These are phyloP conservation scores for Agrypnia vestita DNA, from an alignment of 1,140 invertebrate species.

Conservation along the genomic window DNA sequence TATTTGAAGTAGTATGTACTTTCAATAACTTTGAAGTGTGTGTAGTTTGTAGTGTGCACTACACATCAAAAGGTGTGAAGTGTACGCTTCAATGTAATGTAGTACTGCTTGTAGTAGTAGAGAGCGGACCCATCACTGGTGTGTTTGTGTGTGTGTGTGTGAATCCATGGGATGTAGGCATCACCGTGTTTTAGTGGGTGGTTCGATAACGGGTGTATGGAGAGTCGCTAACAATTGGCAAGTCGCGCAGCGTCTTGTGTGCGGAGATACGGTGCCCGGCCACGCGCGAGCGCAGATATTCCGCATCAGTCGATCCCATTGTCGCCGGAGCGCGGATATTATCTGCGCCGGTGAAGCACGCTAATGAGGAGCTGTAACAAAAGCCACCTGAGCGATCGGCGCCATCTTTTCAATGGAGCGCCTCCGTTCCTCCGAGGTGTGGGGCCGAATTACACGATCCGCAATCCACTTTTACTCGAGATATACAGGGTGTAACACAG, in stretches of 20 bases:
- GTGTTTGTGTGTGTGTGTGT: too few relatives aligned
- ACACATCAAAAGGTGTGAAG: too few relatives aligned
- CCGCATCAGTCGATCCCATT: slow-evolving; percentile 14
- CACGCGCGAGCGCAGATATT: slow-evolving; percentile 1
- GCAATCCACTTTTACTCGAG: too few relatives aligned
- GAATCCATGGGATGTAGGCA: too few relatives aligned
- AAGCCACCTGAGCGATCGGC: not conserved
- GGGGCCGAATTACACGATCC: too few relatives aligned
- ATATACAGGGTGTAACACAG: too few relatives aligned
- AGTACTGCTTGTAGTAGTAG: too few relatives aligned
- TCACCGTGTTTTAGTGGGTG: not conserved
- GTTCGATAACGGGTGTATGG: not conserved
- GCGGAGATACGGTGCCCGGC: not conserved
- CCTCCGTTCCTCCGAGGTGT: not conserved
- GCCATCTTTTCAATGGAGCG: not conserved
- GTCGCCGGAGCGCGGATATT: not conserved
- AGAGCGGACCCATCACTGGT: too few relatives aligned
- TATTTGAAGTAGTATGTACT: too few relatives aligned
- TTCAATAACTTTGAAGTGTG: too few relatives aligned
- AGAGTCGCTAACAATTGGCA: not conserved
- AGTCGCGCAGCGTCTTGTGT: not conserved
- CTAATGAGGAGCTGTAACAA: not conserved
- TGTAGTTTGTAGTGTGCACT: too few relatives aligned
- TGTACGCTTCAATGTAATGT: too few relatives aligned
- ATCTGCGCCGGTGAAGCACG: slow-evolving; percentile 5